These are phyloP conservation scores for Campylorhamphus procurvoides DNA, from an alignment of 2,113 vertebrate genomes.

Conservation along the genomic window DNA sequence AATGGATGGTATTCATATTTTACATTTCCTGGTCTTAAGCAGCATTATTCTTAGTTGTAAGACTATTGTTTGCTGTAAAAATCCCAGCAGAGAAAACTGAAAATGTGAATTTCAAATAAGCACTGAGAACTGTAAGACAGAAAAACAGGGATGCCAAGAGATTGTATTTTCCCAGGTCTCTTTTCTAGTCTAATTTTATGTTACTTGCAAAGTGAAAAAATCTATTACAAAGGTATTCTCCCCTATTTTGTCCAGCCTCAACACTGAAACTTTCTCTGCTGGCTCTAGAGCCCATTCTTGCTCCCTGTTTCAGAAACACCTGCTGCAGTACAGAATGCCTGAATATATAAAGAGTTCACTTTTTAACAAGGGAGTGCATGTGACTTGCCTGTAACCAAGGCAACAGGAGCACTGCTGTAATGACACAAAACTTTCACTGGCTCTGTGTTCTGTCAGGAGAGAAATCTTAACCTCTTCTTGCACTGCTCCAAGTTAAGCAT, in stretches of 20 bases:
- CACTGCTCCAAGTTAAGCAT: not conserved
- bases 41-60: not conserved
- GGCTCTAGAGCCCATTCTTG: not conserved
- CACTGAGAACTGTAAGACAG: not conserved
- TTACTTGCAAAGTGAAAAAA: not conserved
- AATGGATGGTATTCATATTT: not conserved
- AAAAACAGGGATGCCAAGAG: not conserved
- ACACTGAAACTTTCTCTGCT: not conserved
- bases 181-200: not conserved
- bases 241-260: not conserved
- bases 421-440: conserved; percentile 23
- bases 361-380: conserved; percentile 22
- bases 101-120: not conserved
- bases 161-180: not conserved
- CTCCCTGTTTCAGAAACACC: conserved; percentile 35
- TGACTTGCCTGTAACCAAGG: conserved; percentile 50
- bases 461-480: conserved; percentile 25
- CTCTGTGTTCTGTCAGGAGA: not conserved
- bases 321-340: conserved; percentile 19
- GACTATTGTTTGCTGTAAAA: not conserved
- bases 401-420: conserved; percentile 32
- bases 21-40: not conserved
- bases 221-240: not conserved
- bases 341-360: not conserved
- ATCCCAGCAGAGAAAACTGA: not conserved